A percentile compares a stretch with the other conserved stretches of the same genome.
Conservation (phyloP, 2,113 vertebrate genomes). For the Neopipo cinnamomea region DNA sequence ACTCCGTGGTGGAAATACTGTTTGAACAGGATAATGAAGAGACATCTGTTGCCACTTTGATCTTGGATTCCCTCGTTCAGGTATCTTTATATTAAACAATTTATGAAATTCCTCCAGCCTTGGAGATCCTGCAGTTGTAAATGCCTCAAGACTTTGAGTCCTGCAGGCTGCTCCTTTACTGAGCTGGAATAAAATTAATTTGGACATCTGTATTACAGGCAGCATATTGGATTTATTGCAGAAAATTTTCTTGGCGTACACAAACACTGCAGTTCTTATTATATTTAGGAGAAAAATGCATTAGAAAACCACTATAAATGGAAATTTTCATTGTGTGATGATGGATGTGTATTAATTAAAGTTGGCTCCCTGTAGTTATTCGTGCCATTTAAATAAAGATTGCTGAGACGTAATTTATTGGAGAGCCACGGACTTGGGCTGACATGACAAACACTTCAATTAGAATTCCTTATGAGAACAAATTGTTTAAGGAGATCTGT, state of each 20-base stretch:
- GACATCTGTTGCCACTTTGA: slow-evolving; percentile 92
- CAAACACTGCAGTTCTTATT: neutral
- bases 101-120: neutral
- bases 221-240: neutral
- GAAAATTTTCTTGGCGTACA: neutral
- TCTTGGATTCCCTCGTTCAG: slow-evolving; percentile 92
- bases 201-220: neutral
- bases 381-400: neutral
- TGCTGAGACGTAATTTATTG: neutral
- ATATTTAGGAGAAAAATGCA: neutral
- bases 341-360: neutral
- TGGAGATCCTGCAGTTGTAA: neutral
- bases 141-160: neutral
- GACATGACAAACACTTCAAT: neutral
- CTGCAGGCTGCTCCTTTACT: neutral
- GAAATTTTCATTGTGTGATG: slow-evolving; percentile 12
- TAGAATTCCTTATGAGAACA: neutral
- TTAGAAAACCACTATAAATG: slow-evolving; percentile 18
- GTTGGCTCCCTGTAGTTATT: neutral
- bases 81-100: slow-evolving; percentile 64
- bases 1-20: slow-evolving; percentile 92
- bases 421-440: neutral
- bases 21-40: slow-evolving; percentile 99
- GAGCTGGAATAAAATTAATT: neutral
- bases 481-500: neutral